These are phyloP conservation scores for Trachelus troglodyta DNA, from an alignment of 2,888 invertebrate species.

Conservation along the genomic window DNA sequence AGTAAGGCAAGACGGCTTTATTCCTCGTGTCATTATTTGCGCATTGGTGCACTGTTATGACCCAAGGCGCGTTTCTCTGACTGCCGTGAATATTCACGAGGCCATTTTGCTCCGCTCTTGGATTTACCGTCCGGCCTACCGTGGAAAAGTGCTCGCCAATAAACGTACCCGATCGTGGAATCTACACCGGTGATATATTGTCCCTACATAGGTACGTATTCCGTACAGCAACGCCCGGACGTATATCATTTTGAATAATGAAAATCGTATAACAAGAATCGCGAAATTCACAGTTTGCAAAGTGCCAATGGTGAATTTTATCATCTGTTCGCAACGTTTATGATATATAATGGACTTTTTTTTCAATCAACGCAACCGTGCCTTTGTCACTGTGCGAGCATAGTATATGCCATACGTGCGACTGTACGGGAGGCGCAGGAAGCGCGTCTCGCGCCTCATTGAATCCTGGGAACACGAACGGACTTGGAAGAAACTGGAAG, in stretches of 20 bases:
- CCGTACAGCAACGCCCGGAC: not conserved
- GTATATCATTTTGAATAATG: not conserved
- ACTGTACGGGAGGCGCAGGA: too few species aligned
- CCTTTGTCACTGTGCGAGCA: constrained; percentile 10
- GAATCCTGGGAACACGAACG: constrained; percentile 15
- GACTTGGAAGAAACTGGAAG: constrained; percentile 27
- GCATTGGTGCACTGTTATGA: constrained; percentile 59
- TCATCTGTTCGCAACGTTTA: constrained; percentile 53
- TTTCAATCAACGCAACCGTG: not conserved
- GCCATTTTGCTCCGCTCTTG: constrained; percentile 38
- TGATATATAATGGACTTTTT: constrained; percentile 43
- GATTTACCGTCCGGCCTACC: constrained; percentile 34
- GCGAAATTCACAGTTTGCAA: not conserved
- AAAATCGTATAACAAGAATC: not conserved
- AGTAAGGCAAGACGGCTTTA: constrained; percentile 54
- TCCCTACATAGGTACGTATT: not conserved
- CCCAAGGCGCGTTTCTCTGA: constrained; percentile 36
- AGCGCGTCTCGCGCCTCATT: too few species aligned
- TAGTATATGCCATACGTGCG: too few species aligned
- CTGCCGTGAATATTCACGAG: constrained; percentile 57
- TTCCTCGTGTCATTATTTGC: constrained; percentile 60
- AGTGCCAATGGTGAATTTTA: constrained; percentile 33
- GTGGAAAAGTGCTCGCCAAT: constrained; percentile 42
- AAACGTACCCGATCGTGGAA: constrained; percentile 27
- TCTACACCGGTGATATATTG: constrained; percentile 1